Base-by-base conservation (phyloP, 2,113 vertebrate species). In the Tautogolabrus adspersus region DNA sequence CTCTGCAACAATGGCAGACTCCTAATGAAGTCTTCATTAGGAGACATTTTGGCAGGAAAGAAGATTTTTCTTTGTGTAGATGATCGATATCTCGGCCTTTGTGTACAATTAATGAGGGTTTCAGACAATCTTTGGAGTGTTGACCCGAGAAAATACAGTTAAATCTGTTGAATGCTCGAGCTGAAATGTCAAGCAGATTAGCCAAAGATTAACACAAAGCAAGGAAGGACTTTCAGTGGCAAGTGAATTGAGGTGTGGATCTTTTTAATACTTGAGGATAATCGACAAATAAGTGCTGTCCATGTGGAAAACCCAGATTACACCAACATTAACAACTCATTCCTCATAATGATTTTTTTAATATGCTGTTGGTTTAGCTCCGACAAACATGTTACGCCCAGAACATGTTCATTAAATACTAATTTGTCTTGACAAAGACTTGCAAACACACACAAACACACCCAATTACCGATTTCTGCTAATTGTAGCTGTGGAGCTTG, bases 401-500 rank as follows among this genome's bases (percentile, higher is more conserved):
- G 2, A 61, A 22, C 13, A 1, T 56, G n/a, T 67, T 81, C 10
- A 61, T 49, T 71, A 23, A 51, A 3, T 19, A 67, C 16, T 56
- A 13, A 11, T 79, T 75, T 56, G 47, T 47, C 61, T 38, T 52
- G 15, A 51, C 64, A 51, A 56, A 46, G 44, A 55, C 42, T 23
- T 22, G 44, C 61, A 42, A 30, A 34, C 38, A 52, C 3, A 15
- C 38, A 56, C 47, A 42, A 26, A 0, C 23, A 37, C 56, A 21
- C 34, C 37, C 67, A 76, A 40, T 76, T 60, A 76, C n/a, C 49
- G 13, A 18, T 66, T 58, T 16, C n/a, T 68, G n/a, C 47, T 75
- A 83, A 83, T 81, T 84, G 72, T 75, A 68, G 54, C 61, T 5
- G 15, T 58, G n/a, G 51, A 57, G 75, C 67, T 71, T 83, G 52